Percentiles rank a stretch among this genome's conserved stretches.
phyloP scores from a whole-genome alignment of 1,140 invertebrate species.

The Bombus ignitus region DNA sequence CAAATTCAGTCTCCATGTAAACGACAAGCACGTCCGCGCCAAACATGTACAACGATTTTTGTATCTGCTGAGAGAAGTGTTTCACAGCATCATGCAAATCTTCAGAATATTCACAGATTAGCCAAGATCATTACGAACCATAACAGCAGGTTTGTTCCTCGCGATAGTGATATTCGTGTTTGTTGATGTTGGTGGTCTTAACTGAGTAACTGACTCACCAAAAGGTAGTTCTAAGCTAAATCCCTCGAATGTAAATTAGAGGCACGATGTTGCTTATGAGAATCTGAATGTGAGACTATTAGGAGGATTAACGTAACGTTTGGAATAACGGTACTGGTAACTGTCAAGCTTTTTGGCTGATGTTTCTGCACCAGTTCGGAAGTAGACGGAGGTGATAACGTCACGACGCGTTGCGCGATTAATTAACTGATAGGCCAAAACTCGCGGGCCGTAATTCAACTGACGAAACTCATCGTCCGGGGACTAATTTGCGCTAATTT shows the following conservation, averaged over 20 bases:
- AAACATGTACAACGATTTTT: no score
- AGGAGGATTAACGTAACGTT: not conserved
- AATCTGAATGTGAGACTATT: no score
- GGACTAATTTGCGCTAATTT: conserved; percentile 61
- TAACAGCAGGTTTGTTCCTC: not conserved
- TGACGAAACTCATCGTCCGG: conserved; percentile 38
- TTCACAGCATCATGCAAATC: not conserved
- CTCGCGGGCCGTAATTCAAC: not conserved
- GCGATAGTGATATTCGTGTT: not conserved
- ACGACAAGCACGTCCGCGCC: no score
- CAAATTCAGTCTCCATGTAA: no score
- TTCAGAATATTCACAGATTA: not conserved
- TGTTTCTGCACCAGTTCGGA: not conserved
- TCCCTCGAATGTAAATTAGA: not conserved
- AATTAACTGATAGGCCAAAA: conserved; percentile 55
- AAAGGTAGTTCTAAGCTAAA: not conserved
- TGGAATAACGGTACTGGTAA: not conserved
- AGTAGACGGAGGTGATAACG: not conserved
- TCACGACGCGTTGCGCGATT: conserved; percentile 23
- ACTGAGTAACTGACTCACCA: no score
- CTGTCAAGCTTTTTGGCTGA: not conserved
- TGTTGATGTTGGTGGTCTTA: not conserved
- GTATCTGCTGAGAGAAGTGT: no score
- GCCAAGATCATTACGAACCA: not conserved
- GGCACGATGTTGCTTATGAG: no score